Percentiles rank a stretch among this genome's conserved stretches.
Conservation (phyloP, 2,113 vertebrate species). For the Trogon surrucura region DNA sequence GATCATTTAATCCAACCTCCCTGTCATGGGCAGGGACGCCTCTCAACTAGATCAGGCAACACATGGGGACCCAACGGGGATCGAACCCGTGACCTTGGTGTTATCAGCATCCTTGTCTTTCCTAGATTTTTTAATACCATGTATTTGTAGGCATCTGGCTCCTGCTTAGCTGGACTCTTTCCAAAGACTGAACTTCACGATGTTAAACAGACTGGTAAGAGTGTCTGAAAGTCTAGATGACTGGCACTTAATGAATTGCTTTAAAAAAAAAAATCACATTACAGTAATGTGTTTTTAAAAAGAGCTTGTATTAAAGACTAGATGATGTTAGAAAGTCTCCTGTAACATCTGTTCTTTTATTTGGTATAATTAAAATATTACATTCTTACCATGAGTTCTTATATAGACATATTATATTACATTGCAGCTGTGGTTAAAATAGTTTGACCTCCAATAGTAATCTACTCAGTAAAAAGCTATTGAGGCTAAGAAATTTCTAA, state of each 20-base stretch:
- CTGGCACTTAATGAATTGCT: constrained; percentile 59
- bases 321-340: constrained; percentile 29
- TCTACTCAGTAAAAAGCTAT: background rate
- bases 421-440: constrained; percentile 42
- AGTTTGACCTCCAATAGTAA: constrained; percentile 6
- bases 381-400: constrained; percentile 13
- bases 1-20: too few relatives aligned
- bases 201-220: constrained; percentile 33
- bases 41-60: too few relatives aligned
- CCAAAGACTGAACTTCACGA: constrained; percentile 30
- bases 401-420: constrained; percentile 10
- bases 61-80: too few relatives aligned
- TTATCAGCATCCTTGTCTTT: constrained; percentile 44
- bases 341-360: constrained; percentile 47
- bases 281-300: constrained; percentile 43
- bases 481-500: background rate
- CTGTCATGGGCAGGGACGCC: too few relatives aligned
- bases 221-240: constrained; percentile 36
- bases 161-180: constrained; percentile 36
- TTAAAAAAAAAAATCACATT: constrained; percentile 39
- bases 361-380: constrained; percentile 55
- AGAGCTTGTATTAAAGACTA: constrained; percentile 24
- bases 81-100: too few relatives aligned
- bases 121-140: constrained; percentile 30
- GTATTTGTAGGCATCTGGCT: constrained; percentile 44